phyloP scores from a whole-genome alignment of 2,888 invertebrate genomes.

The Argyresthia goedartella region DNA sequence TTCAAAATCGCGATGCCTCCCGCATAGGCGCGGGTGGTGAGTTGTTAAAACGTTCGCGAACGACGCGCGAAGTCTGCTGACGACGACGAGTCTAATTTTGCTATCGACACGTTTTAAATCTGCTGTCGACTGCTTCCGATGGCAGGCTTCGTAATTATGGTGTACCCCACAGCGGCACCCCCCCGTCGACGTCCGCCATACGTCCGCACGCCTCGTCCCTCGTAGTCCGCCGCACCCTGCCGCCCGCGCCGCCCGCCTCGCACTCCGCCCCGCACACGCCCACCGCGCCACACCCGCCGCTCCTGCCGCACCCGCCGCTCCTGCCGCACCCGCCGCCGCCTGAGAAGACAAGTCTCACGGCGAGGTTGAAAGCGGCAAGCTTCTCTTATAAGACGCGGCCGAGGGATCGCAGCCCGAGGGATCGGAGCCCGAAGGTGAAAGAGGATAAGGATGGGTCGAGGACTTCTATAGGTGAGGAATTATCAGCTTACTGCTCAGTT shows the following conservation, averaged over 20 bases:
- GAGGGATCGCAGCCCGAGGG: slow-evolving; percentile 40
- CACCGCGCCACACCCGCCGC: slow-evolving; percentile 31
- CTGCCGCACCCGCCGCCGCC: not conserved
- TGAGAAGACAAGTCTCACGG: slow-evolving; percentile 14
- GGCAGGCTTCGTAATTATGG: not conserved
- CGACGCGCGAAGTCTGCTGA: too few species aligned
- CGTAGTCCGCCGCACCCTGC: slow-evolving; percentile 39
- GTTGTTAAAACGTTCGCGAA: too few species aligned
- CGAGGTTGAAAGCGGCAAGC: slow-evolving; percentile 46
- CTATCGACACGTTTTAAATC: too few species aligned
- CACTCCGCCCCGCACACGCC: slow-evolving; percentile 61
- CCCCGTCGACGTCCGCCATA: slow-evolving; percentile 32
- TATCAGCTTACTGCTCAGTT: too few species aligned
- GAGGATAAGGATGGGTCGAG: slow-evolving; percentile 29
- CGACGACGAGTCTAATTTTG: too few species aligned
- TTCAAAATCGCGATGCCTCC: too few species aligned
- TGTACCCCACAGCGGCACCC: slow-evolving; percentile 19
- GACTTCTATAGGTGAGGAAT: slow-evolving; percentile 17
- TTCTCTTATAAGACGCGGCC: slow-evolving; percentile 46
- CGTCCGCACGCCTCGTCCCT: slow-evolving; percentile 45
- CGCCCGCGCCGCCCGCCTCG: slow-evolving; percentile 26
- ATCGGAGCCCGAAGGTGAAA: slow-evolving; percentile 34
- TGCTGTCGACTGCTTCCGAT: too few species aligned
- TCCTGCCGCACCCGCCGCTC: too few species aligned
- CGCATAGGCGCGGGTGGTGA: too few species aligned